Percentiles rank a stretch among this genome's conserved stretches.
Evolutionary conservation across 1,140 invertebrate genomes (phyloP).

Genomic region (Parapsyche elsis): DNA sequence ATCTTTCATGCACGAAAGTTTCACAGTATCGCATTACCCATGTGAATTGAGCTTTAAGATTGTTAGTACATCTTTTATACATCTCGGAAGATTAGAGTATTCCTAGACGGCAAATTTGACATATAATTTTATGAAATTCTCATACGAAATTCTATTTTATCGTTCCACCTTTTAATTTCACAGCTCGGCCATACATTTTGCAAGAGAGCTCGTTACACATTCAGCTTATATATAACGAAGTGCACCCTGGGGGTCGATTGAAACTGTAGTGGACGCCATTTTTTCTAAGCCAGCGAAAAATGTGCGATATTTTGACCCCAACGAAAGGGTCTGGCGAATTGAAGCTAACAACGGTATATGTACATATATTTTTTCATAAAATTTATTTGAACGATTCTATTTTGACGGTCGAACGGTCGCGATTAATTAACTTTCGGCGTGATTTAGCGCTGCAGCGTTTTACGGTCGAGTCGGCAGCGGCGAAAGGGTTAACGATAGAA

Average conservation of each 20-base stretch:
- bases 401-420: neutral
- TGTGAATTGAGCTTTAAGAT: no score
- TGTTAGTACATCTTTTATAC: no score
- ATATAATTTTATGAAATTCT: neutral
- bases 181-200: neutral
- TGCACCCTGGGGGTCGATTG: conserved; percentile 9
- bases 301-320: neutral
- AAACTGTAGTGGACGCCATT: neutral
- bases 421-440: neutral
- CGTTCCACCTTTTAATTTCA: neutral
- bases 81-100: no score
- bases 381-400: neutral
- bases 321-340: neutral
- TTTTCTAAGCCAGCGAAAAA: neutral
- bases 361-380: no score
- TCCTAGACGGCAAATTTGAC: no score
- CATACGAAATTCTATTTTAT: neutral
- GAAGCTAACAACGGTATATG: no score
- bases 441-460: neutral
- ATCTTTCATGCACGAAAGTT: no score
- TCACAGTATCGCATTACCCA: no score
- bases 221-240: conserved; percentile 10
- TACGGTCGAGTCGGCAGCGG: neutral
- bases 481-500: neutral
- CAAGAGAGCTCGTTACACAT: neutral